Evolutionary conservation across 2,113 vertebrate genomes (phyloP), one percentile per base, ranked within the genome.

Genomic region (Neogale vison): DNA sequence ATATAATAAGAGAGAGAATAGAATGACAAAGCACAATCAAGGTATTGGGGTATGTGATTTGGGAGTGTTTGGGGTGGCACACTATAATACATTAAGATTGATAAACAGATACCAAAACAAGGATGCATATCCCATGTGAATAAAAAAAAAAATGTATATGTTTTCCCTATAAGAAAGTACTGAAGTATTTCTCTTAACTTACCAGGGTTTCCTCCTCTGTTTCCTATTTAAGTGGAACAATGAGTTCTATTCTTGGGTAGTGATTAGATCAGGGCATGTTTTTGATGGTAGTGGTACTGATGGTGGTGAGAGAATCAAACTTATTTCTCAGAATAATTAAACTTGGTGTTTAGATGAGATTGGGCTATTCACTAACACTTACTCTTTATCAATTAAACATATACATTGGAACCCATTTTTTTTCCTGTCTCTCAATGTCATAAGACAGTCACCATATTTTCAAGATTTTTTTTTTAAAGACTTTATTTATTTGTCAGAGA

Each of bases 241-340:
- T 69, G 13, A 90, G 36, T 67, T 61, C 67, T 52, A 34, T 61
- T 74, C 23, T 67, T 42, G 36, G 21, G 45, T 14, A 88, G 29
- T 77, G 5, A 65, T 74, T 57, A 80, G 14, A 57, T 83, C 1
- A 63, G 39, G 9, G 8, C 20, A 47, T 45, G 9, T 14, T 20
- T 17, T 69, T 26, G 8, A 42, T 26, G 1, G 4, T 36, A 29
- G 24, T 36, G 26, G 39, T 7, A 0, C 3, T 50, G 26, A 26
- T 31, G 14, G 34, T 26, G 1, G 12, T 39, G 34, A 4, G 4
- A 82, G 47, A 26, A 47, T 52, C 12, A 14, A 77, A 61, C 1
- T n/a, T 61, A 31, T 80, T 94, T n/a, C 57, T 88, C 23, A 76
- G 59, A 80, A 90, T 77, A 90, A 45, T 36, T 87, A 34, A 81